Base-by-base conservation (phyloP, 2,888 invertebrate genomes). In the Rhamnusium bicolor region DNA sequence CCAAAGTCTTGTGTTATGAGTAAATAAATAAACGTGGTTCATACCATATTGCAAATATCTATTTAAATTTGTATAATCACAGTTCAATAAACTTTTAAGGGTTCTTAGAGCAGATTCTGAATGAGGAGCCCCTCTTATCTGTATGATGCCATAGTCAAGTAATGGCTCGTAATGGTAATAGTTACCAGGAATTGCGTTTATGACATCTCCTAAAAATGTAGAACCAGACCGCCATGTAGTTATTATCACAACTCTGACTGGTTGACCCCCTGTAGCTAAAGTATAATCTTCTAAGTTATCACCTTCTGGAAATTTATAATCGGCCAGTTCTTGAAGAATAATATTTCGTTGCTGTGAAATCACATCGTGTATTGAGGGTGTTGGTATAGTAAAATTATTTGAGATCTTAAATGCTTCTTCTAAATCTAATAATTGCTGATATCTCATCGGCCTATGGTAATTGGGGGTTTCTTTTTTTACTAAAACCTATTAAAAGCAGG, bases 171-270 rank as follows among this genome's bases (percentile, higher is more conserved):
- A 97, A 86, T 96, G 96, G 89, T 96, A 97, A 88, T 92, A 97
- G 86, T 94, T 96, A 29, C 93, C 96, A 16, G 96, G 96, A 86
- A 96, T 92, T 24, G 95, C 91, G 86, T 95, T 95, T 58, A 96
- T 86, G 53, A 96, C 92, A 84, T 96, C 96, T 67, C 96, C 96
- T 65, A 97, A 90, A 86, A 97, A 97, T 40, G 96, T 96, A 18
- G 96, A 96, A 5, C 97, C 97, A 3, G 96, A 95, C 80, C 97
- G 91, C 96, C 96, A 97, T 12, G 95, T 95, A n/a, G 96, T 95
- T 73, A 96, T 89, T 78, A 97, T 93, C 58, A 96, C 87, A 86
- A 93, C 95, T 77, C 94, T 90, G 71, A 95, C 85, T 3, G 96
- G 96, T 71, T 89, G 90, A 12, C 96, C 96, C 51, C 92, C 92